phyloP scores from a whole-genome alignment of 2,113 vertebrate species.

The Gadus macrocephalus region DNA sequence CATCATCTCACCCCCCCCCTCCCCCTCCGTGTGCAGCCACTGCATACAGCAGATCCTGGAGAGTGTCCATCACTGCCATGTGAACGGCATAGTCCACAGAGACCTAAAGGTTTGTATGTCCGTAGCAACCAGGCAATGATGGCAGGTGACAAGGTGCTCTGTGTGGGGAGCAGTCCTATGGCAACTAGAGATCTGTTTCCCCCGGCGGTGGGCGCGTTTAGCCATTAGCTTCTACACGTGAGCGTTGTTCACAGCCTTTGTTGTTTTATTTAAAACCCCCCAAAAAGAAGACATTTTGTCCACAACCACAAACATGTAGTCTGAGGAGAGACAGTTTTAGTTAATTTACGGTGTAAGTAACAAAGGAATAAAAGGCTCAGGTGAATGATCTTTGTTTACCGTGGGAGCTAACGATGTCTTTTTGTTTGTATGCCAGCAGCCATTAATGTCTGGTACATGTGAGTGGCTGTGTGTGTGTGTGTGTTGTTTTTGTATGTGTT shows the following conservation, averaged over 20 bases:
- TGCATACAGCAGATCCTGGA: conserved; percentile 82
- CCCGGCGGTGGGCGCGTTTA: background rate
- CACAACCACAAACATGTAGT: too few relatives aligned
- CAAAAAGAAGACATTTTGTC: too few relatives aligned
- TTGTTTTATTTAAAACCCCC: too few relatives aligned
- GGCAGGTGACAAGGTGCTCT: background rate
- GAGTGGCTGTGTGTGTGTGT: conserved; percentile 15
- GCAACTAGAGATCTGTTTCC: background rate
- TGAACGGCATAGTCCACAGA: conserved; percentile 77
- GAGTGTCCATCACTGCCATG: conserved; percentile 79
- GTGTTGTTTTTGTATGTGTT: conserved; percentile 6
- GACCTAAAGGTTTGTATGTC: conserved; percentile 77
- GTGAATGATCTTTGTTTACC: too few relatives aligned
- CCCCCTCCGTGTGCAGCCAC: conserved; percentile 57
- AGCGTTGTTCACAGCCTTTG: background rate
- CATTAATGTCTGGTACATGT: background rate
- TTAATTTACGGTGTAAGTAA: too few relatives aligned
- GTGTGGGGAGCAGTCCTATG: background rate
- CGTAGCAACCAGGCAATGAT: background rate
- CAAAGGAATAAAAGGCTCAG: too few relatives aligned
- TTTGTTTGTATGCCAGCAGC: background rate
- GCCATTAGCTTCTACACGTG: background rate
- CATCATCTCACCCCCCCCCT: conserved; percentile 16
- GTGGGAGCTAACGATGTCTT: too few relatives aligned
- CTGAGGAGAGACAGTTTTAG: too few relatives aligned